Evolutionary conservation across 2,113 vertebrate genomes (phyloP).

Genomic region (Dicaeum eximium): DNA sequence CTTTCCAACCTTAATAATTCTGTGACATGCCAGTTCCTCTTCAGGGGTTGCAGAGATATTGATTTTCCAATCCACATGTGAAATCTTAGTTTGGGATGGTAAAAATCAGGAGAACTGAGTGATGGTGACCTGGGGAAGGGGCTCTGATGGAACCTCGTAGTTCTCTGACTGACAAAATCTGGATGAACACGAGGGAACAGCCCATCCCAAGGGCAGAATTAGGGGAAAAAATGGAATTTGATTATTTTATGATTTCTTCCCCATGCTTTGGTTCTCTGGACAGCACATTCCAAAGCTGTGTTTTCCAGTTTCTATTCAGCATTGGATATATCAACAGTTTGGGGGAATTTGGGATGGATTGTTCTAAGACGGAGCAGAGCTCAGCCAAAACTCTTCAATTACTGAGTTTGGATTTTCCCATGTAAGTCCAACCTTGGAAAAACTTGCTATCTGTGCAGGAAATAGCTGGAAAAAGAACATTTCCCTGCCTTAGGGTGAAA

Average conservation of each 20-base stretch:
- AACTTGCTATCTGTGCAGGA: not conserved
- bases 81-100: not conserved
- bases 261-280: not conserved
- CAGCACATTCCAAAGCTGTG: too few relatives aligned
- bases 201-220: not conserved
- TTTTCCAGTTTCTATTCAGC: not conserved
- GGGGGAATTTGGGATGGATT: not conserved
- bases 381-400: not conserved
- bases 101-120: not conserved
- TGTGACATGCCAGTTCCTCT: fast-evolving
- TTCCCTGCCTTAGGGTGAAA: not conserved
- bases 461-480: not conserved
- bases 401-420: not conserved
- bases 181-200: fast-evolving
- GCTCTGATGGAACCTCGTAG: fast-evolving
- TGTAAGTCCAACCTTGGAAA: not conserved
- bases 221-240: not conserved
- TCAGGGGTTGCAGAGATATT: not conserved
- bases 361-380: not conserved
- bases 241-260: not conserved
- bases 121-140: not conserved
- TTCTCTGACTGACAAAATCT: not conserved
- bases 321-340: not conserved
- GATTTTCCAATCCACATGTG: not conserved
- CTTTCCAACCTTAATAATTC: not conserved